Percentiles rank a stretch among this genome's conserved stretches.
phyloP scores from a whole-genome alignment of 2,113 vertebrate genomes.

The Nannobrachium achirus region DNA sequence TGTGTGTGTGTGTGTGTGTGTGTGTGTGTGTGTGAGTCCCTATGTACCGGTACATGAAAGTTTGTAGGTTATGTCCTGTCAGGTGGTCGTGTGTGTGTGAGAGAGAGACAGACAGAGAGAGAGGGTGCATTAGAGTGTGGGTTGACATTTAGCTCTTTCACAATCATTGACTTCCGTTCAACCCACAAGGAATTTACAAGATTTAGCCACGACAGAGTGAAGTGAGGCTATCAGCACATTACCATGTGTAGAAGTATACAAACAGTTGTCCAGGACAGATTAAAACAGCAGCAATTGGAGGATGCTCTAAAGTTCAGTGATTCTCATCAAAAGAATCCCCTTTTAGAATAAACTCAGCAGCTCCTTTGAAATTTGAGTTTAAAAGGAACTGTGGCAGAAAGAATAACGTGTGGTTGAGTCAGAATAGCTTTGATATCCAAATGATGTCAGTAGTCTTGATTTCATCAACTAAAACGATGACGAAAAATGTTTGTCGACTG shows the following conservation, averaged over 20 bases:
- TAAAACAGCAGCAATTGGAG: no score
- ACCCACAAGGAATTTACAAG: conserved; percentile 42
- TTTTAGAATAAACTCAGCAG: neutral
- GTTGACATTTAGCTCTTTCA: conserved; percentile 78
- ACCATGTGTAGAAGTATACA: no score
- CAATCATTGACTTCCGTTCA: conserved; percentile 63
- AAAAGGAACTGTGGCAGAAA: no score
- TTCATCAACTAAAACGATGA: no score
- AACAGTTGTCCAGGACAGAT: no score
- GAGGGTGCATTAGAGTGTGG: conserved; percentile 70
- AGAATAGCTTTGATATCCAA: no score
- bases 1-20: neutral
- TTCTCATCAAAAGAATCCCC: neutral
- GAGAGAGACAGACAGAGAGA: no score
- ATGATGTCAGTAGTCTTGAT: no score
- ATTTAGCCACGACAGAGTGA: conserved; percentile 39
- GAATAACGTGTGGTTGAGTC: no score
- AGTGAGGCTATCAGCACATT: neutral
- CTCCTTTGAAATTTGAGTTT: no score
- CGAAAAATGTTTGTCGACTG: no score
- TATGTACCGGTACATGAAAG: neutral
- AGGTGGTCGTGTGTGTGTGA: conserved; percentile 53
- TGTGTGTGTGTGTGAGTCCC: neutral
- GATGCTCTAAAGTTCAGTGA: no score
- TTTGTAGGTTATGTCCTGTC: conserved; percentile 65